Evolutionary conservation across 2,888 invertebrate genomes (phyloP).

Genomic region (Lamproptera curius): DNA sequence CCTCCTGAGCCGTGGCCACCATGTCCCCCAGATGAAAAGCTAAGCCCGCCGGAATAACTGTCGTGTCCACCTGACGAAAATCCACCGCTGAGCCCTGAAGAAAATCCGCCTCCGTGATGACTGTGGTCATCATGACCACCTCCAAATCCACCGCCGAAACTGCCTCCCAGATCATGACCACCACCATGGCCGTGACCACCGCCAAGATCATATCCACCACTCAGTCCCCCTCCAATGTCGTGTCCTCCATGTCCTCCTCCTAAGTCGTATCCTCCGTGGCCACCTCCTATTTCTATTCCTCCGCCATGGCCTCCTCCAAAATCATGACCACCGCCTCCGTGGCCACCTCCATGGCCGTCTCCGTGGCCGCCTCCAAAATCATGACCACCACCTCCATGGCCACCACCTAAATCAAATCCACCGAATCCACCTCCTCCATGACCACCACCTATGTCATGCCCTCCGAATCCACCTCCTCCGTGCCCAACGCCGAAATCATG

Average conservation of each 20-base stretch:
- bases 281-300: slow-evolving; percentile 28
- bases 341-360: slow-evolving; percentile 12
- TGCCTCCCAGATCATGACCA: slow-evolving; percentile 25
- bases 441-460: slow-evolving; percentile 34
- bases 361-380: slow-evolving; percentile 23
- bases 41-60: slow-evolving; percentile 27
- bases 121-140: slow-evolving; percentile 30
- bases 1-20: slow-evolving; percentile 34
- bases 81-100: too few species aligned
- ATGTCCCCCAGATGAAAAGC: slow-evolving; percentile 28
- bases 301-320: slow-evolving; percentile 29
- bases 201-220: slow-evolving; percentile 27
- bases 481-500: slow-evolving; percentile 33
- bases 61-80: slow-evolving; percentile 23
- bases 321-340: slow-evolving; percentile 23
- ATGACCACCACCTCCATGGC: slow-evolving; percentile 33
- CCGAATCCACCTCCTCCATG: slow-evolving; percentile 28
- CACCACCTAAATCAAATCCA: slow-evolving; percentile 34
- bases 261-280: slow-evolving; percentile 29
- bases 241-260: slow-evolving; percentile 34
- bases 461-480: slow-evolving; percentile 30
- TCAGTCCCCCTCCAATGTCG: slow-evolving; percentile 26
- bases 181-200: slow-evolving; percentile 38
- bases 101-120: slow-evolving; percentile 32
- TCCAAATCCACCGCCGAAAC: slow-evolving; percentile 27